Conservation (phyloP, 2,888 invertebrate species). For the Siphlonurus alternatus region DNA sequence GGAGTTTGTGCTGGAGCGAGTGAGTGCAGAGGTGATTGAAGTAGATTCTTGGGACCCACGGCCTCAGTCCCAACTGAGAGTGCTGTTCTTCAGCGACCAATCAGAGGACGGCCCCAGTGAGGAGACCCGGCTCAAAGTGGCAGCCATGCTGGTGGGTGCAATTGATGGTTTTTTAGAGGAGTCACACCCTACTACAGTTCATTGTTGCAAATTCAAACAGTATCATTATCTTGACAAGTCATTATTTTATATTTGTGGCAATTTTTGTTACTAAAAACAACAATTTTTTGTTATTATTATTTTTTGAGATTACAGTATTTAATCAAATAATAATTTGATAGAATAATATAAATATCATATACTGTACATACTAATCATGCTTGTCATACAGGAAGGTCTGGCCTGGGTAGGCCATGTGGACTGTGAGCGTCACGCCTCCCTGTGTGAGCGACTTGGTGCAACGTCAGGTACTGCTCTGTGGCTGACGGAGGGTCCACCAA, state of each 20-base stretch:
- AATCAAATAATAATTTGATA: too few relatives aligned
- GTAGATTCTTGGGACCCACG: slow-evolving; percentile 14
- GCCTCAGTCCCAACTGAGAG: slow-evolving; percentile 29
- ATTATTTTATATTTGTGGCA: background rate
- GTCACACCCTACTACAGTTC: slow-evolving; percentile 16
- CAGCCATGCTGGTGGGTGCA: slow-evolving; percentile 51
- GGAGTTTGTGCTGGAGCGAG: slow-evolving; percentile 41
- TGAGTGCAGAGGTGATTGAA: slow-evolving; percentile 27
- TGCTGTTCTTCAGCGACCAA: slow-evolving; percentile 39
- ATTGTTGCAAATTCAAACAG: slow-evolving; percentile 9
- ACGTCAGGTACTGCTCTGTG: slow-evolving; percentile 13
- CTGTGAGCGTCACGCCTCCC: slow-evolving; percentile 26
- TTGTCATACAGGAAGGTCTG: slow-evolving; percentile 20
- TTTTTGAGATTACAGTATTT: too few relatives aligned
- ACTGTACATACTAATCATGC: too few relatives aligned
- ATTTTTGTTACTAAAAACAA: background rate
- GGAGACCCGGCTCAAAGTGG: slow-evolving; percentile 42
- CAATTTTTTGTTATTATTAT: too few relatives aligned
- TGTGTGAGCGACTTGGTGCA: slow-evolving; percentile 31
- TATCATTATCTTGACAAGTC: slow-evolving; percentile 23
- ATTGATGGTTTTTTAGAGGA: background rate
- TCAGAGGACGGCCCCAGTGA: slow-evolving; percentile 37
- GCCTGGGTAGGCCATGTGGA: slow-evolving; percentile 35
- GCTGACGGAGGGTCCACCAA: background rate
- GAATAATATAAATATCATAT: too few relatives aligned